A percentile compares a stretch with the other conserved stretches of the same genome.
phyloP scores from a whole-genome alignment of 2,113 vertebrate species.

The Brachyhypopomus gauderio region DNA sequence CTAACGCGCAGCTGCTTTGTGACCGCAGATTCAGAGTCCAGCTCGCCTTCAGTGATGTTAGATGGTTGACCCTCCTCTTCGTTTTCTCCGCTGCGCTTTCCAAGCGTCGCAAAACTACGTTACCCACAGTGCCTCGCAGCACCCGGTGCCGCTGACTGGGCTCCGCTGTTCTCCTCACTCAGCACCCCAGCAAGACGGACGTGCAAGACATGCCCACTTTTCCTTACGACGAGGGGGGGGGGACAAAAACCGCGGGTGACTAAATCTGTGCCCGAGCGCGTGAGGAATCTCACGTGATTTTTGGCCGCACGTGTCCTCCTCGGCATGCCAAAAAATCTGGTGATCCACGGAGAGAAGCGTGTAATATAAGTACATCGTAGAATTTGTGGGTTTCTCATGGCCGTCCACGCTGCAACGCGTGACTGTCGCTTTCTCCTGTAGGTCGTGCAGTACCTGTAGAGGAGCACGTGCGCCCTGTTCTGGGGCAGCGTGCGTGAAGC shows the following conservation, averaged over 20 bases:
- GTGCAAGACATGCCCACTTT: slow-evolving; percentile 15
- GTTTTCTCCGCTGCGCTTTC: too few relatives aligned
- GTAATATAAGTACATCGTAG: slow-evolving; percentile 53
- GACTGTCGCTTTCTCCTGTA: slow-evolving; percentile 49
- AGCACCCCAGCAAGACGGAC: slow-evolving; percentile 16
- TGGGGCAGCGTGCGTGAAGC: not conserved
- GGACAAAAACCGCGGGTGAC: too few relatives aligned
- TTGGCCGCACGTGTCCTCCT: slow-evolving; percentile 41
- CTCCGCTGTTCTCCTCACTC: slow-evolving; percentile 17
- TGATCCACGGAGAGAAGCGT: slow-evolving; percentile 35
- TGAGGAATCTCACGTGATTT: slow-evolving; percentile 8
- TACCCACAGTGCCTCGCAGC: slow-evolving; percentile 61
- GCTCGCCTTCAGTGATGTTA: not conserved
- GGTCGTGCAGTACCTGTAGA: slow-evolving; percentile 35
- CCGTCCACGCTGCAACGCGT: slow-evolving; percentile 52
- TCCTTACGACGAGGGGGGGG: not conserved
- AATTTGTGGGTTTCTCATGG: slow-evolving; percentile 53
- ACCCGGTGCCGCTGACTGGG: slow-evolving; percentile 43
- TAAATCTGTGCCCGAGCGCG: not conserved
- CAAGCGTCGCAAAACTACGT: slow-evolving; percentile 38
- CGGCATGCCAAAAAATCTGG: slow-evolving; percentile 46
- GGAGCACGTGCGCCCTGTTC: not conserved
- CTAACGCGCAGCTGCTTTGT: slow-evolving; percentile 8
- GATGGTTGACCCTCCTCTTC: too few relatives aligned
- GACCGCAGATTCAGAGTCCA: slow-evolving; percentile 1